Conservation (phyloP, 2,113 vertebrate genomes). For the Ascaphus truei region DNA sequence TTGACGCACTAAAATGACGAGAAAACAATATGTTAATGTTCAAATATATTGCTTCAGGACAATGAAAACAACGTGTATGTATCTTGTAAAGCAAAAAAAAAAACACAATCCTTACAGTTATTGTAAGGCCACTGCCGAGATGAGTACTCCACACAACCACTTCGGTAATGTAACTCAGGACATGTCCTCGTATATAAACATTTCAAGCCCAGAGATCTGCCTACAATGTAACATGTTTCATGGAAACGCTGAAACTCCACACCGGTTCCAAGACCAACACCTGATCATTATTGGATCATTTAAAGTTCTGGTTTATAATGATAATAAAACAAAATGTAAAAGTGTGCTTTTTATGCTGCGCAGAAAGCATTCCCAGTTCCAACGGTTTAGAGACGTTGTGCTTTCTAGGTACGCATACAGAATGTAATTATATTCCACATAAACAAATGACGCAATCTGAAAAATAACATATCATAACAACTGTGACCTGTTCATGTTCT, state of each 20-base stretch:
- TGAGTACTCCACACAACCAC: too few relatives aligned
- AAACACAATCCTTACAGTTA: too few relatives aligned
- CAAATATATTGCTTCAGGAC: too few relatives aligned
- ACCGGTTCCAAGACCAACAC: background rate
- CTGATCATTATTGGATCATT: background rate
- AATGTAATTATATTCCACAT: too few relatives aligned
- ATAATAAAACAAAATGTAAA: background rate
- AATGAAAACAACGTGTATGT: too few relatives aligned
- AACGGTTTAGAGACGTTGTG: background rate
- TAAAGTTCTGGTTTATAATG: background rate
- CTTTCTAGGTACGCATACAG: too few relatives aligned
- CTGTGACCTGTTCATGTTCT: too few relatives aligned
- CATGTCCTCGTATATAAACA: too few relatives aligned
- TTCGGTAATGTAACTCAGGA: too few relatives aligned
- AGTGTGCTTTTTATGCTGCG: background rate
- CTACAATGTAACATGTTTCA: too few relatives aligned
- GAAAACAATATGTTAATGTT: constrained; percentile 29
- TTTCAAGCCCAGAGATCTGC: too few relatives aligned
- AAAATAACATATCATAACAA: background rate
- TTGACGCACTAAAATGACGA: constrained; percentile 44
- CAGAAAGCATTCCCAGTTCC: background rate
- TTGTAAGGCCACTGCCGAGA: background rate
- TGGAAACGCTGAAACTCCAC: background rate
- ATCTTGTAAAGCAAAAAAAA: too few relatives aligned
- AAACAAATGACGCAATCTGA: background rate